Evolutionary conservation across 2,888 invertebrate species (phyloP).

Genomic region (Neoascia interrupta): DNA sequence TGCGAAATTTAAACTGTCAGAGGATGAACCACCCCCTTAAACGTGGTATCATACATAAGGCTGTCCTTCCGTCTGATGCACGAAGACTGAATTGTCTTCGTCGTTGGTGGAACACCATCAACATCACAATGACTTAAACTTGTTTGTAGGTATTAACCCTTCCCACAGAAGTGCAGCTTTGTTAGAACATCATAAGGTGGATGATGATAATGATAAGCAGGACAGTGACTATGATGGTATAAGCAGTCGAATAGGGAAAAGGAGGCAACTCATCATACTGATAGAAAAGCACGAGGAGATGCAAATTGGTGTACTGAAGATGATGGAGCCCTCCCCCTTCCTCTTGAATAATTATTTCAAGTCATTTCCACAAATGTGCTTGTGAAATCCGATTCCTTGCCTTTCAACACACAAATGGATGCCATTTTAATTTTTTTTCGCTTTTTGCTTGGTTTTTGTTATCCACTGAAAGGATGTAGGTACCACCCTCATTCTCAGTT

Average conservation of each 20-base stretch:
- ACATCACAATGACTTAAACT: conserved; percentile 37
- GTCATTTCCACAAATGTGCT: conserved; percentile 8
- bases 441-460: no score
- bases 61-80: conserved; percentile 23
- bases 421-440: conserved; percentile 2
- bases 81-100: conserved; percentile 17
- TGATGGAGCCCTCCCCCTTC: conserved; percentile 7
- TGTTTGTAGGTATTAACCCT: conserved; percentile 37
- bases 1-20: no score
- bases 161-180: conserved; percentile 2
- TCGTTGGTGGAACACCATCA: conserved; percentile 5
- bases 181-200: conserved; percentile 4
- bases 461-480: conserved; percentile 18
- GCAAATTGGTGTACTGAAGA: conserved; percentile 45
- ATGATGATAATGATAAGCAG: conserved; percentile 39
- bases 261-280: neutral
- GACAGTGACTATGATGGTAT: conserved; percentile 25
- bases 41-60: no score
- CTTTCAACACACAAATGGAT: conserved; percentile 17
- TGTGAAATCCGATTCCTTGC: conserved; percentile 17
- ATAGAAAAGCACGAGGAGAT: neutral
- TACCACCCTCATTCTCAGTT: conserved; percentile 18
- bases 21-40: no score
- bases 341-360: conserved; percentile 17
- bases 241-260: neutral